These are phyloP conservation scores for Actinopyga echinites DNA, from an alignment of 53 echinoderm and acorn worm genomes.

Conservation along the genomic window DNA sequence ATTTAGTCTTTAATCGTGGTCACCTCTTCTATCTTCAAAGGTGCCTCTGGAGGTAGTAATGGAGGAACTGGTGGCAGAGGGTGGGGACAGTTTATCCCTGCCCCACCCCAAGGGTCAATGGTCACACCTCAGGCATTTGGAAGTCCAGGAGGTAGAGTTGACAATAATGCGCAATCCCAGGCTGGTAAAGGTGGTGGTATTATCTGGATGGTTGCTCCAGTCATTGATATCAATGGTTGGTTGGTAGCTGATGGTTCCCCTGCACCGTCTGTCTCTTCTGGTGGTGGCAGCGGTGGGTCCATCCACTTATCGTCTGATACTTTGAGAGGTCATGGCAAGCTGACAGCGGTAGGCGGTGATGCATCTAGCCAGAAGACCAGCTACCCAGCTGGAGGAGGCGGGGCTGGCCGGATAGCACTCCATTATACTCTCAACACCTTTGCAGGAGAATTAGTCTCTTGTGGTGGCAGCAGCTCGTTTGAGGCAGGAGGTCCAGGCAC, in stretches of 20 bases:
- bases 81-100: constrained; percentile 61
- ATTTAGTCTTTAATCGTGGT: too few relatives aligned
- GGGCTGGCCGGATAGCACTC: constrained; percentile 78
- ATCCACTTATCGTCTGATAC: constrained; percentile 44
- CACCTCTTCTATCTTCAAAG: constrained; percentile 10
- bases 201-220: constrained; percentile 55
- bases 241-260: constrained; percentile 57
- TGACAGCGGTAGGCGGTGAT: constrained; percentile 12
- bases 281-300: constrained; percentile 86
- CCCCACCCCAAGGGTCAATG: constrained; percentile 67
- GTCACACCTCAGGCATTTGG: constrained; percentile 72
- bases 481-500: constrained; percentile 88
- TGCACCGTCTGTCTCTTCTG: constrained; percentile 40
- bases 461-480: constrained; percentile 65
- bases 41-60: constrained; percentile 84
- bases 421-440: constrained; percentile 62
- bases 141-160: constrained; percentile 66
- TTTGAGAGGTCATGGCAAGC: constrained; percentile 58
- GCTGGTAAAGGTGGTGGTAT: constrained; percentile 78
- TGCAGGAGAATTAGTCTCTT: constrained; percentile 50
- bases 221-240: constrained; percentile 70
- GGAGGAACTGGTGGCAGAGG: constrained; percentile 88
- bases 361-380: constrained; percentile 36
- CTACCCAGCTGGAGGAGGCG: constrained; percentile 71
- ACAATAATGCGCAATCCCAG: constrained; percentile 11